Evolutionary conservation across 1,140 invertebrate genomes (phyloP), one percentile per base, ranked within the genome.

Genomic region (Medauroidea extradentata): DNA sequence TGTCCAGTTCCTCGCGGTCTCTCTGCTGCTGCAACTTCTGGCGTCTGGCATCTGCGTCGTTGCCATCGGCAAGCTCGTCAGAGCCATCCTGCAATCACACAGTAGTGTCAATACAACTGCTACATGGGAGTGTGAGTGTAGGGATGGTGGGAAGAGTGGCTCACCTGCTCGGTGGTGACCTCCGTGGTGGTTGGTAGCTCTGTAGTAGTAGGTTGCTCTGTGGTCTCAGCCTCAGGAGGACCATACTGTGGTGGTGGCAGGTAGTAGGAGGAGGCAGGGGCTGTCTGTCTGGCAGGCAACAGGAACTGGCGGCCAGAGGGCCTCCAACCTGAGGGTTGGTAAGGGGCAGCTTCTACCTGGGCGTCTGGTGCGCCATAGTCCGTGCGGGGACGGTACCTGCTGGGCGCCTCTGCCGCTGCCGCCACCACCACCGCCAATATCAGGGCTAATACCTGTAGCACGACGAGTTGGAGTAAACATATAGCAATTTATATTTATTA

Each of bases 291-390:
- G 2, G n/a, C 11, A 9, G 56, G 56, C 25, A 57, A 24, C 25
- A 41, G 19, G 46, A 57, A 57, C 56, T 57, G 56, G n/a, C 56
- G 44, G n/a, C 56, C 56, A 13, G 56, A 57, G 16, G 56, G 56
- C 9, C 44, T 49, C 56, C 56, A 57, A 11, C 56, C 56, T 0
- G 56, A 57, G 1, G 56, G 56, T 9, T 18, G 24, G 46, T 57
- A 57, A 16, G 56, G 56, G 11, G 56, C 56, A 18, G 16, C 42
- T 9, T 27, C 24, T 2, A 24, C 56, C 19, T 57, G 11, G 19
- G 24, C 18, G 29, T 34, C 29, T 9, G 56, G 56, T 4, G 44
- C 7, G 4, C 48, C 56, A 8, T 51, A 51, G 38, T 14, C 16
- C 18, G 2, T 8, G 48, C 21, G 52, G 29, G 25, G 34, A 16